These are phyloP conservation scores for Morpho deidamia DNA, from an alignment of 2,888 invertebrate genomes.

Conservation along the genomic window DNA sequence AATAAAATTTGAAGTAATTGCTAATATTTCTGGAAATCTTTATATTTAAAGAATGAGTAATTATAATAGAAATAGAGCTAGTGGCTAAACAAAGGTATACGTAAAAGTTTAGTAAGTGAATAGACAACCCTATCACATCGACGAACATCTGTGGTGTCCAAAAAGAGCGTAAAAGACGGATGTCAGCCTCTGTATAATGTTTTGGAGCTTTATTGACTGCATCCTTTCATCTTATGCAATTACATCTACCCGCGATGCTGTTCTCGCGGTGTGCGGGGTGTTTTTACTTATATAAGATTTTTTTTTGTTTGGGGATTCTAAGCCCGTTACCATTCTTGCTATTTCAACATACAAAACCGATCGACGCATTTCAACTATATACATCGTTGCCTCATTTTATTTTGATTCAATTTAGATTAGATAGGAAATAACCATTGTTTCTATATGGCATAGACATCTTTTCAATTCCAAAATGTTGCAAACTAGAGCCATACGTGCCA, in stretches of 20 bases:
- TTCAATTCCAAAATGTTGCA: too few species aligned
- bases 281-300: neutral
- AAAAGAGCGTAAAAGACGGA: slow-evolving; percentile 22
- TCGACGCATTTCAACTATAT: neutral
- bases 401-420: too few species aligned
- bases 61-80: neutral
- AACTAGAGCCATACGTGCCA: too few species aligned
- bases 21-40: neutral
- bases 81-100: neutral
- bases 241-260: too few species aligned
- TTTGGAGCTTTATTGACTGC: slow-evolving; percentile 7
- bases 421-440: too few species aligned
- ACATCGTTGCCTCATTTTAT: neutral
- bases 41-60: neutral
- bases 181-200: neutral
- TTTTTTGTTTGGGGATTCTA: too few species aligned
- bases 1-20: neutral
- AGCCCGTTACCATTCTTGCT: too few species aligned
- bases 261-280: neutral
- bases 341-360: neutral
- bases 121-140: slow-evolving; percentile 22
- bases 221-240: slow-evolving; percentile 2
- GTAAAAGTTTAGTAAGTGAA: neutral
- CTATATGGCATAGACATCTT: too few species aligned
- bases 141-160: slow-evolving; percentile 28